Evolutionary conservation across 2,888 invertebrate genomes (phyloP), one percentile per base, ranked within the genome.

Genomic region (Galerucella calmariensis): DNA sequence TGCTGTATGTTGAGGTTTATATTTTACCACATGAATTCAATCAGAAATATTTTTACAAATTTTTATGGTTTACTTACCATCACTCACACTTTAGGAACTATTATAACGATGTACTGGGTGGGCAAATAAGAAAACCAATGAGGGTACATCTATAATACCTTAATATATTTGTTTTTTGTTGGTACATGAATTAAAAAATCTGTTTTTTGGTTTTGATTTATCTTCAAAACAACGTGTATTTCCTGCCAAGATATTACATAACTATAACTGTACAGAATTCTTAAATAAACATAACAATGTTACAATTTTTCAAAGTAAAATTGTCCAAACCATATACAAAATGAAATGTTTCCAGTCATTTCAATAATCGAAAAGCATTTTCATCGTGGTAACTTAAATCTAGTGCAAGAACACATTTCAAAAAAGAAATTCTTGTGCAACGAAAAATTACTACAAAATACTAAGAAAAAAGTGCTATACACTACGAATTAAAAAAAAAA

Each of bases 351-450:
- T 74, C 71, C 76, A 66, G 69, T 67, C 67, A 53, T 58, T 69
- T 71, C 67, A 69, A 56, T 46, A 75, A 69, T 69, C 10, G 58
- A 70, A 61, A 69, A 65, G 66, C 58, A 56, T 46, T 48, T 70
- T 74, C 20, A 59, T 73, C 72, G 63, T 75, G 78, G 76, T 78
- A 79, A 77, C 78, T 77, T 79, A 79, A 61, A 72, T 67, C 75
- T 78, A 79, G 77, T 77, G 78, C 78, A 79, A 79, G 79, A 77
- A 77, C 75, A 75, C 58, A 73, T 73, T 59, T 41, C 53, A 71
- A 70, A 76, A 72, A 75, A 63, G 65, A 65, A 73, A 68, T 71
- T 71, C 72, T 61, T 71, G 78, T 78, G 77, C 77, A 78, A 78
- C 73, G 74, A 79, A 75, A 74, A 75, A 77, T 61, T 63, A 73